These are phyloP conservation scores for Prunella strophiata DNA, from an alignment of 2,797 vertebrate genomes.

Conservation along the genomic window DNA sequence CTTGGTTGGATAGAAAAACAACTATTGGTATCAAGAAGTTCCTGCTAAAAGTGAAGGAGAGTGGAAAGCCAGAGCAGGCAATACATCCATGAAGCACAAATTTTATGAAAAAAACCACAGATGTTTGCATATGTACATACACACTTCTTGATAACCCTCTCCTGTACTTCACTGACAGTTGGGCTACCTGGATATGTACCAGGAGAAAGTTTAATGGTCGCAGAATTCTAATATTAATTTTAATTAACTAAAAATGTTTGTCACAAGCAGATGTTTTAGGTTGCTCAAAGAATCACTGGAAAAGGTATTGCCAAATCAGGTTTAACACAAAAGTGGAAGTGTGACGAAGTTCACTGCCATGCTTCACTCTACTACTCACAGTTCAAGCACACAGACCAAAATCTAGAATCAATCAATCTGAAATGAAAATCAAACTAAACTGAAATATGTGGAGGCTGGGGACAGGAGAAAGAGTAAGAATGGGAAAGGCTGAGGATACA, in stretches of 20 bases:
- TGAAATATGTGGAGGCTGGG: background rate
- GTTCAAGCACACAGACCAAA: background rate
- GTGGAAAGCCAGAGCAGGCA: background rate
- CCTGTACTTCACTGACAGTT: background rate
- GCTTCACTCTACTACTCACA: background rate
- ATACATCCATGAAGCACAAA: background rate
- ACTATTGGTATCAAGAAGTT: background rate
- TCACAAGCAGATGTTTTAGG: background rate
- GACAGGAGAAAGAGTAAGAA: background rate
- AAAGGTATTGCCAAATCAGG: background rate
- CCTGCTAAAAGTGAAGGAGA: background rate
- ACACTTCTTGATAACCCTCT: background rate
- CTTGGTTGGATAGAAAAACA: background rate
- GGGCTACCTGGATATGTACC: background rate
- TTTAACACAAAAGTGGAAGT: background rate
- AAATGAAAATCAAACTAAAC: background rate
- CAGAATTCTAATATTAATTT: background rate
- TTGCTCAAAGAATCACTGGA: background rate
- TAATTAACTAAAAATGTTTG: background rate
- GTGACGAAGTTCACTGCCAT: background rate
- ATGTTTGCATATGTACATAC: background rate
- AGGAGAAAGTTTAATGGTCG: background rate
- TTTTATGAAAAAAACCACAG: background rate
- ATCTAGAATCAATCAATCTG: background rate
- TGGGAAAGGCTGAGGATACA: background rate